phyloP scores from a whole-genome alignment of 2,888 invertebrate genomes.

The Gryllus longicercus region DNA sequence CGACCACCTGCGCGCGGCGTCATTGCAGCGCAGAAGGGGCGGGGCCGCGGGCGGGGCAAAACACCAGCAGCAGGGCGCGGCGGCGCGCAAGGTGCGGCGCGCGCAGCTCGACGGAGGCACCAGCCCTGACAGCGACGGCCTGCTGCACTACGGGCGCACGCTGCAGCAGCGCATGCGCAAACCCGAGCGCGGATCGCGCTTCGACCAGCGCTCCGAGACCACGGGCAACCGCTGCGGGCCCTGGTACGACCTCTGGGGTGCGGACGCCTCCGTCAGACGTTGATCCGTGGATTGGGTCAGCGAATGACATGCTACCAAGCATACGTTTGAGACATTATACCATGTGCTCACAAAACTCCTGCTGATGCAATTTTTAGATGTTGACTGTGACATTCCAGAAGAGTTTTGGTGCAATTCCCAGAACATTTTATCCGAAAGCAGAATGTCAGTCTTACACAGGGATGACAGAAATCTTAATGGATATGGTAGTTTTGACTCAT shows the following conservation, averaged over 20 bases:
- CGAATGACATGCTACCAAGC: too few relatives aligned
- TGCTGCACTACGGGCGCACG: constrained; percentile 38
- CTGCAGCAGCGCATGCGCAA: constrained; percentile 41
- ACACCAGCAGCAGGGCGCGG: not conserved
- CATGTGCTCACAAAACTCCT: too few relatives aligned
- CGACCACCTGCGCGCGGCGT: constrained; percentile 53
- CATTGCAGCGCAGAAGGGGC: not conserved
- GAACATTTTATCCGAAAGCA: too few relatives aligned
- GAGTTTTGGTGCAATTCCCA: too few relatives aligned
- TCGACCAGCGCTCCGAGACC: constrained; percentile 42
- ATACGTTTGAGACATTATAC: too few relatives aligned
- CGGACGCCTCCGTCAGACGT: constrained; percentile 60
- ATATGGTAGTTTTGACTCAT: too few relatives aligned
- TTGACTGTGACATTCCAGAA: too few relatives aligned
- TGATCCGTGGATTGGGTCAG: not conserved
- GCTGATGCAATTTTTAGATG: too few relatives aligned
- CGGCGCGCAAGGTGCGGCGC: not conserved
- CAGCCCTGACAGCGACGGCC: constrained; percentile 36
- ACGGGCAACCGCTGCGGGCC: constrained; percentile 65
- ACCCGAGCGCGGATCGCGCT: constrained; percentile 42
- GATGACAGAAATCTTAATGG: too few relatives aligned
- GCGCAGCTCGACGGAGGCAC: constrained; percentile 24
- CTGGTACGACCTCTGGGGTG: constrained; percentile 85
- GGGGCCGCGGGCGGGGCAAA: constrained; percentile 29
- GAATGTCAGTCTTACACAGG: too few relatives aligned